Base-by-base conservation (phyloP, 2,888 invertebrate genomes). In the Apamea crenata region DNA sequence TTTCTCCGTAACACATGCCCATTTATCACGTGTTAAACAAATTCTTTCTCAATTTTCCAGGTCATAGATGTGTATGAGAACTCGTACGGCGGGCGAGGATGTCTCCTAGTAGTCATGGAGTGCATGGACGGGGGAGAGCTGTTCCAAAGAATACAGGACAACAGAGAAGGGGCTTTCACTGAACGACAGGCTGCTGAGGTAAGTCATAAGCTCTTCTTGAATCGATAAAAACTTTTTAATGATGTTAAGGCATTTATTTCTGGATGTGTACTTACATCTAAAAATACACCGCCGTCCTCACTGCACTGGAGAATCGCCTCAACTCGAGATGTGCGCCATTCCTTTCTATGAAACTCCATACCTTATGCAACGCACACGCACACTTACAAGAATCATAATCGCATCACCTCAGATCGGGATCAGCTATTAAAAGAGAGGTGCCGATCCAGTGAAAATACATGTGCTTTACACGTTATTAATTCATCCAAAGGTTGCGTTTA, bases 121-220 rank as follows among this genome's bases (percentile, higher is more conserved):
- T 99, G 99, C 92, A 99, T 99, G 99, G 99, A 99, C 94, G 99
- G 99, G 8, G 99, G 99, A 1, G 99, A 99, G 95, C 97, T 99
- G 81, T 99, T 99, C 96, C 98, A 99, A 94, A 97, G 99, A 93
- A 99, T 99, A 93, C 99, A 99, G 96, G 99, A 99, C 90, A 98
- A 99, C 88, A 98, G 98, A 83, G 99, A 99, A 90, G 98, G 99
- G 8, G 99, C 99, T 47, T 99, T 99, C 95, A 99, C 99, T 16
- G 99, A 99, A 95, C 97, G 99, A 96, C 97, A 97, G 85, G 97
- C 97, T 0, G 97, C 97, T 56, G 97, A 97, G 95, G 97, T 97
- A 84, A 87, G 2, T 16, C 36, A 63, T 25, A 21, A 18, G 40
- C 2, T 53, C 10, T 25, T 56, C 25, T 25, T 56, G 25, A 56